Conservation (phyloP, 2,797 vertebrate species). For the Danio tinwini region DNA sequence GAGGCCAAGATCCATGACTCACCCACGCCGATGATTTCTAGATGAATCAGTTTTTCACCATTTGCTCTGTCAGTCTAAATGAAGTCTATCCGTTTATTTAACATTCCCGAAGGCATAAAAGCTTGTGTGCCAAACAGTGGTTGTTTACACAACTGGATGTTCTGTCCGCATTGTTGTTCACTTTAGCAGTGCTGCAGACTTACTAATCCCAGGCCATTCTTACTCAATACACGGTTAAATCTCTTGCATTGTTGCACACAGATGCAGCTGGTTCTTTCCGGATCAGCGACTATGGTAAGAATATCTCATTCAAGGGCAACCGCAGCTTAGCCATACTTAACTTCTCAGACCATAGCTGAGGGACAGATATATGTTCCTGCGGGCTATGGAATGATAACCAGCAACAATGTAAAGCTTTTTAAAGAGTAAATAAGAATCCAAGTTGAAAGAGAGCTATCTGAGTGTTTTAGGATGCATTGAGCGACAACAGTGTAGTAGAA, state of each 20-base stretch:
- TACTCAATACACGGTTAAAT: constrained; percentile 46
- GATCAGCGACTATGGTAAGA: constrained; percentile 41
- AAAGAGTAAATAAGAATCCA: constrained; percentile 4
- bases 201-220: constrained; percentile 50
- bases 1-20: constrained; percentile 13
- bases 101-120: constrained; percentile 30
- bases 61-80: constrained; percentile 27
- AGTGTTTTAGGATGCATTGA: background rate
- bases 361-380: constrained; percentile 30
- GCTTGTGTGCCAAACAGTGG: constrained; percentile 24
- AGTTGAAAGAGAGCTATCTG: background rate
- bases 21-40: constrained; percentile 10
- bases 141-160: constrained; percentile 55
- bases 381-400: constrained; percentile 6
- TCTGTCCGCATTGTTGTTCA: constrained; percentile 48
- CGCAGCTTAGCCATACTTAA: constrained; percentile 37
- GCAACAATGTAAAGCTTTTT: background rate
- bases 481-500: background rate
- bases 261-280: constrained; percentile 47
- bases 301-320: constrained; percentile 49
- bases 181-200: constrained; percentile 43
- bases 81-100: constrained; percentile 45
- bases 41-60: background rate
- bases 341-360: constrained; percentile 36
- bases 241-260: constrained; percentile 41